Conservation (phyloP, 2,113 vertebrate species). For the Eudyptes chrysolophus region DNA sequence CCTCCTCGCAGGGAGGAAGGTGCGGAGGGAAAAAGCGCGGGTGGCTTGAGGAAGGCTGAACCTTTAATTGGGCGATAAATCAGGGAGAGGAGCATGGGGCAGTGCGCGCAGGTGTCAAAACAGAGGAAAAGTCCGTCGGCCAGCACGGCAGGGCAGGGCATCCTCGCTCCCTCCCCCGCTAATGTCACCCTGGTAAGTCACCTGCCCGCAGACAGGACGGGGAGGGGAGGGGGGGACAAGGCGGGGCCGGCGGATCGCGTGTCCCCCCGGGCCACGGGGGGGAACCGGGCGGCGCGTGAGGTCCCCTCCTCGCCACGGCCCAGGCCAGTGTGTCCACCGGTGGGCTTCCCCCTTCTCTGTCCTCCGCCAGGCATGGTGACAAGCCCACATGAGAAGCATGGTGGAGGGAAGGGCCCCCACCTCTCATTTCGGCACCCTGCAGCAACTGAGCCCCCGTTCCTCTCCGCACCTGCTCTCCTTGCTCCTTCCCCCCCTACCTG, state of each 20-base stretch:
- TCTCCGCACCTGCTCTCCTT: not conserved
- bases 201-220: slow-evolving; percentile 43
- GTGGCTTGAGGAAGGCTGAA: slow-evolving; percentile 39
- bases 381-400: not conserved
- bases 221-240: no score
- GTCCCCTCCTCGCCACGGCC: not conserved
- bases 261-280: not conserved
- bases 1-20: not conserved
- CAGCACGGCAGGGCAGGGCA: slow-evolving; percentile 18
- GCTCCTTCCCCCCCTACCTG: not conserved
- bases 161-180: not conserved
- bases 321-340: not conserved
- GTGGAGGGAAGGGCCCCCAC: not conserved
- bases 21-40: not conserved
- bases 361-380: not conserved
- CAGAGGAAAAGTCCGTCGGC: slow-evolving; percentile 41
- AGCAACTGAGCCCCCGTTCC: not conserved
- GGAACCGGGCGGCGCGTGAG: rapidly evolving
- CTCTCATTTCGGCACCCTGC: not conserved
- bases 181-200: slow-evolving; percentile 36
- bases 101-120: slow-evolving; percentile 77
- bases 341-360: not conserved
- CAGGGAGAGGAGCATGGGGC: slow-evolving; percentile 28
- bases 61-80: slow-evolving; percentile 73
- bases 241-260: not conserved